A percentile compares a stretch with the other conserved stretches of the same genome.
Conservation (phyloP, 2,888 invertebrate species). For the Eristalinus aeneus region DNA sequence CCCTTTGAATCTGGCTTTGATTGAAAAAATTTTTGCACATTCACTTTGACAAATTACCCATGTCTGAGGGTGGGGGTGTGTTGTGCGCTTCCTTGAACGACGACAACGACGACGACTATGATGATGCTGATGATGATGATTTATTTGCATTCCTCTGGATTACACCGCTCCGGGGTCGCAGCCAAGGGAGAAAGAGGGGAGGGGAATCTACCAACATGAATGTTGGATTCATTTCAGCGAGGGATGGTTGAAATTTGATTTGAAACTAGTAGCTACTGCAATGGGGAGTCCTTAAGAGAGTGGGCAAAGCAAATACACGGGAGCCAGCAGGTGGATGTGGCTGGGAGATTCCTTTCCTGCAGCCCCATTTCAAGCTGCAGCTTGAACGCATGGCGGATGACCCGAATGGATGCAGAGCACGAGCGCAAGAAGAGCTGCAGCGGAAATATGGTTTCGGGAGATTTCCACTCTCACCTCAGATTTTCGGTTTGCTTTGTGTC, state of each 20-base stretch:
- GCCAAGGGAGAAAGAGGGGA: background rate
- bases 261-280: background rate
- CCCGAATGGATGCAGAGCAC: background rate
- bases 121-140: constrained; percentile 50
- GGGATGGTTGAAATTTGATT: background rate
- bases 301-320: constrained; percentile 24
- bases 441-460: background rate
- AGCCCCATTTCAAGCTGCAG: background rate
- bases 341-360: background rate
- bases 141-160: constrained; percentile 60
- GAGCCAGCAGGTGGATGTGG: background rate
- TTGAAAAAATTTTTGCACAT: constrained; percentile 59
- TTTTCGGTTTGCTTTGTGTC: background rate
- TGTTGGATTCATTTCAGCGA: constrained; percentile 30
- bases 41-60: constrained; percentile 62
- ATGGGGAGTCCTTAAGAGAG: background rate
- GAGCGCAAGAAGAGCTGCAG: background rate
- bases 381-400: background rate
- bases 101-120: background rate
- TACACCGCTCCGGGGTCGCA: constrained; percentile 11
- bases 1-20: constrained; percentile 59
- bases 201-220: background rate
- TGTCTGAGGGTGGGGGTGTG: constrained; percentile 8
- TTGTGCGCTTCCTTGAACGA: constrained; percentile 34
- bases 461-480: background rate